These are phyloP conservation scores for Indri indri DNA, from an alignment of 2,113 vertebrate genomes.

Conservation along the genomic window DNA sequence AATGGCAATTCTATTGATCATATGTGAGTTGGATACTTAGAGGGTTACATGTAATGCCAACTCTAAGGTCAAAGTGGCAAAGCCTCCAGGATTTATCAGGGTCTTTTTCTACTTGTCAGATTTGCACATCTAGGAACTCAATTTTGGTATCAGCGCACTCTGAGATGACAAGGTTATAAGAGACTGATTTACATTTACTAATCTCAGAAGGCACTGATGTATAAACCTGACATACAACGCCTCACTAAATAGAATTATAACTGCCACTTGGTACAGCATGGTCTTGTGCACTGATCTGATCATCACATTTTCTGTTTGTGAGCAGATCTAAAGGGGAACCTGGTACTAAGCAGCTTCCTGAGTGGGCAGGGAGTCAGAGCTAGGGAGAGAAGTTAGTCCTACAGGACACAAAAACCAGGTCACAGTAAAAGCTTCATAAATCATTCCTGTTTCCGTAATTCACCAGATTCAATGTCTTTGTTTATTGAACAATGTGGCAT, in stretches of 20 bases:
- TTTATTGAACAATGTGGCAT: background rate
- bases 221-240: background rate
- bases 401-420: background rate
- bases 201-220: background rate
- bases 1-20: background rate
- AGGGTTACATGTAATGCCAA: background rate
- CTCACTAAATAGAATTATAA: background rate
- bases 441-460: background rate
- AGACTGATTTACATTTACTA: background rate
- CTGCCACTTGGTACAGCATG: background rate
- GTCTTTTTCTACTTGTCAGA: background rate
- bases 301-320: background rate
- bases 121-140: background rate
- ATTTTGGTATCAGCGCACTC: background rate
- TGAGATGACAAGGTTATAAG: background rate
- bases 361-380: background rate
- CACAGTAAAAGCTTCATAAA: background rate
- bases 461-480: background rate
- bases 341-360: background rate
- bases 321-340: background rate
- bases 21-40: background rate
- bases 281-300: background rate
- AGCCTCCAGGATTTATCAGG: background rate
- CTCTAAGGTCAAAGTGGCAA: background rate
- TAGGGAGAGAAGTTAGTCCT: background rate